A percentile compares a stretch with the other conserved stretches of the same genome.
phyloP scores from a whole-genome alignment of 1,140 invertebrate species.

The Oedothorax gibbosus region DNA sequence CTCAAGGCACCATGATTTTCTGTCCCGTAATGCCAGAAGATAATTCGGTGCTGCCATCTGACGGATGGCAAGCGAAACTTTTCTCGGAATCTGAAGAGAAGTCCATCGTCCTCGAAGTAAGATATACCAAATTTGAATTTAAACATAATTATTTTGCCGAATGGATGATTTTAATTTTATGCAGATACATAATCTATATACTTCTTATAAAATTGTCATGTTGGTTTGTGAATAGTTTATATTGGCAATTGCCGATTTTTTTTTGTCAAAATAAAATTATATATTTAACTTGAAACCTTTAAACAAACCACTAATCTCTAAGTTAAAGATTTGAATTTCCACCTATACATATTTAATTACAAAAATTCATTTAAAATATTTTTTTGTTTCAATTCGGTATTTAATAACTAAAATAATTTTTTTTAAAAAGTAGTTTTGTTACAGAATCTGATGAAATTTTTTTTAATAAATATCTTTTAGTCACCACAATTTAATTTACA shows the following conservation, averaged over 20 bases:
- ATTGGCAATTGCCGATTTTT: not conserved
- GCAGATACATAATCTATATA: not conserved
- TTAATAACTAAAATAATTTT: too few species aligned
- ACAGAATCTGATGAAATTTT: too few species aligned
- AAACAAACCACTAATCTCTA: too few species aligned
- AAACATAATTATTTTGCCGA: not conserved
- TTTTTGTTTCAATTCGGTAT: too few species aligned
- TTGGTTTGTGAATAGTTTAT: slow-evolving; percentile 62
- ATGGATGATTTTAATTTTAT: not conserved
- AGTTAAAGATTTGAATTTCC: too few species aligned
- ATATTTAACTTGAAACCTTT: too few species aligned
- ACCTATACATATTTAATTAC: too few species aligned
- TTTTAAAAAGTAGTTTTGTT: too few species aligned
- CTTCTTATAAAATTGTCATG: not conserved
- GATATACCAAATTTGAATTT: not conserved
- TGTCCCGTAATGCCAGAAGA: slow-evolving; percentile 77
- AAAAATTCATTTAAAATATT: too few species aligned
- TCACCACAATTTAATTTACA: too few species aligned
- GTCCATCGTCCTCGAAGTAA: slow-evolving; percentile 5
- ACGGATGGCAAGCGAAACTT: slow-evolving; percentile 56
- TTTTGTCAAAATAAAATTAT: too few species aligned
- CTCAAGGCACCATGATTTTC: slow-evolving; percentile 82
- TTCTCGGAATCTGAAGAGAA: slow-evolving; percentile 19
- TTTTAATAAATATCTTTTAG: too few species aligned
- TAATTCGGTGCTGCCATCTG: slow-evolving; percentile 55